Conservation (phyloP, 64 coral and sea anemone species). For the Porites lutea region DNA sequence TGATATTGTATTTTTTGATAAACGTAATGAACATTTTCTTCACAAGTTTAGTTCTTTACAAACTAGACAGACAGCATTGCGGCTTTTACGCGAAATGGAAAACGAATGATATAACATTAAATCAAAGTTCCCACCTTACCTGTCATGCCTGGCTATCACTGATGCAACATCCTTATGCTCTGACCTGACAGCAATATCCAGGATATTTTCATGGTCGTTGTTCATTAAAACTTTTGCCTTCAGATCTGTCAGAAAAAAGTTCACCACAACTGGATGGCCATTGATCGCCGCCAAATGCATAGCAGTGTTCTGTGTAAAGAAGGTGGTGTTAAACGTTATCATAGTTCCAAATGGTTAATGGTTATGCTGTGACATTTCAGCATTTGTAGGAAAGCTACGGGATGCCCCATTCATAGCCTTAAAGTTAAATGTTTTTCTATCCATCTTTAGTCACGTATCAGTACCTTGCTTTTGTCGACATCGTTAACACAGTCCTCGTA, state of each 20-base stretch:
- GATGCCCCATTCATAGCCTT: too few relatives aligned
- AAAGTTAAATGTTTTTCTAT: too few relatives aligned
- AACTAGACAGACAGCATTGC: too few relatives aligned
- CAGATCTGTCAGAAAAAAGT: conserved; percentile 19
- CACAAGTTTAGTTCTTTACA: too few relatives aligned
- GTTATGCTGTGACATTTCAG: too few relatives aligned
- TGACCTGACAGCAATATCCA: conserved; percentile 49
- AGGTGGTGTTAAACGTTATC: background rate
- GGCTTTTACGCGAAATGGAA: too few relatives aligned
- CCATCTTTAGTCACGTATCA: too few relatives aligned
- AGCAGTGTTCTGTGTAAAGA: conserved; percentile 77
- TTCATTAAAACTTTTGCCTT: conserved; percentile 68
- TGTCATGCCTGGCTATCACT: conserved; percentile 70
- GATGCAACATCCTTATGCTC: conserved; percentile 61
- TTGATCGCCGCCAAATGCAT: conserved; percentile 81
- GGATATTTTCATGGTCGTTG: conserved; percentile 52
- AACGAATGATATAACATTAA: too few relatives aligned
- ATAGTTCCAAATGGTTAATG: too few relatives aligned
- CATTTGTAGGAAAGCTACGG: too few relatives aligned
- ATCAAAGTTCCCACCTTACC: conserved; percentile 19
- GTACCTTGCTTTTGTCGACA: conserved; percentile 70
- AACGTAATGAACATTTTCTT: too few relatives aligned
- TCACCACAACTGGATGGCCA: conserved; percentile 55
- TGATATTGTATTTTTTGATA: too few relatives aligned
- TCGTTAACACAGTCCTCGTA: conserved; percentile 49